Percentiles rank a stretch among this genome's conserved stretches.
phyloP scores from a whole-genome alignment of 1,140 invertebrate species.

The Habropoda laboriosa region DNA sequence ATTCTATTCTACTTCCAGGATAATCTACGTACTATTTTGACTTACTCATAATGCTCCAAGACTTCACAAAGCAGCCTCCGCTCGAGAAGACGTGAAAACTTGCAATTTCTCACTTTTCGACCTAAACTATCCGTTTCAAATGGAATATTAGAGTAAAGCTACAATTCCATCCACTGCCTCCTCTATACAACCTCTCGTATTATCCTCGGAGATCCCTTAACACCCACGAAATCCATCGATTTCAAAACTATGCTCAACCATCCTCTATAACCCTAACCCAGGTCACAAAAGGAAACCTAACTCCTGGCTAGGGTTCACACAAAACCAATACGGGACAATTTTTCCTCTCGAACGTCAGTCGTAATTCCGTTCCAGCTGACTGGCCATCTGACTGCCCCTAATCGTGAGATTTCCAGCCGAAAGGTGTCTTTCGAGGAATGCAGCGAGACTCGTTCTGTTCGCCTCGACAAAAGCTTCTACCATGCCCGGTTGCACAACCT shows the following conservation, averaged over 20 bases:
- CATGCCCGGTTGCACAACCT: not conserved
- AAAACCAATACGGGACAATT: not conserved
- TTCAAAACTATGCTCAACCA: not conserved
- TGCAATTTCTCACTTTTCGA: too few species aligned
- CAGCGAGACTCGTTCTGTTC: not conserved
- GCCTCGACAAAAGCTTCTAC: constrained; percentile 12
- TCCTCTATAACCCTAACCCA: not conserved
- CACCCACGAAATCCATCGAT: not conserved
- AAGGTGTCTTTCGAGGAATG: constrained; percentile 17
- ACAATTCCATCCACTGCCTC: not conserved
- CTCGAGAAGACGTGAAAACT: too few species aligned
- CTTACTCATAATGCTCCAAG: too few species aligned
- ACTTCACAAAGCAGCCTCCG: too few species aligned
- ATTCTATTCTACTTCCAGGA: too few species aligned
- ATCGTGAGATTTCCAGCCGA: not conserved
- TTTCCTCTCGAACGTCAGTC: not conserved
- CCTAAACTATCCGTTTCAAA: not conserved
- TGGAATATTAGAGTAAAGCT: not conserved
- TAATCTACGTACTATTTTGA: too few species aligned
- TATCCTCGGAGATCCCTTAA: not conserved
- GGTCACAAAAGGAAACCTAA: not conserved
- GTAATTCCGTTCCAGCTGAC: not conserved
- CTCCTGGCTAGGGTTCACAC: not conserved
- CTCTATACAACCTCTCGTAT: not conserved
- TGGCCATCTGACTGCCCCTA: constrained; percentile 2